A percentile compares a stretch with the other conserved stretches of the same genome.
Evolutionary conservation across 2,113 vertebrate genomes (phyloP).

Genomic region (Balaenoptera acutorostrata): DNA sequence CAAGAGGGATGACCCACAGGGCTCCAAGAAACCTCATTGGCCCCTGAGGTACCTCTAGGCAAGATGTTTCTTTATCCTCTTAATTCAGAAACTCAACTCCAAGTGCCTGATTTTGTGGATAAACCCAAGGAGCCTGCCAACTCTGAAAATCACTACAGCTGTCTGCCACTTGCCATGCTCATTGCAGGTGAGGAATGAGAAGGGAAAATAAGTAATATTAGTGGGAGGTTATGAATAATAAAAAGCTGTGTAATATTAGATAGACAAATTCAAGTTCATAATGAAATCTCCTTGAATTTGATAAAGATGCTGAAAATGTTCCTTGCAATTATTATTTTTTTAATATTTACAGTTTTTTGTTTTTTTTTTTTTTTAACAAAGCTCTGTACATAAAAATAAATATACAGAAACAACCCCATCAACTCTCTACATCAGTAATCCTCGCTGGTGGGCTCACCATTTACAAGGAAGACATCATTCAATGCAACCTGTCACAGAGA

Average conservation of each 20-base stretch:
- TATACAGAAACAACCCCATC: conserved; percentile 72
- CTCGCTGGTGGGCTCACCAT: conserved; percentile 86
- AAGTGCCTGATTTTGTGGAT: neutral
- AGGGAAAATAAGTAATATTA: neutral
- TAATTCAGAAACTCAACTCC: neutral
- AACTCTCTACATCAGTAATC: conserved; percentile 88
- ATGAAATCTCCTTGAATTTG: conserved; percentile 20
- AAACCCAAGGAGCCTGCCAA: neutral
- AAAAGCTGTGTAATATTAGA: neutral
- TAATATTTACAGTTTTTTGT: conserved; percentile 73
- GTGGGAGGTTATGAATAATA: neutral
- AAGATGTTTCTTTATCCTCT: neutral
- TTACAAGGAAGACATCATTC: conserved; percentile 93
- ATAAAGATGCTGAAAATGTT: conserved; percentile 61
- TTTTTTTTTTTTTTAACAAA: conserved; percentile 65
- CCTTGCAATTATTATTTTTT: conserved; percentile 55
- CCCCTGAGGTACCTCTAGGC: neutral
- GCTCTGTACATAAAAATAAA: conserved; percentile 60
- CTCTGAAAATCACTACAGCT: neutral
- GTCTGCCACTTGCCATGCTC: neutral
- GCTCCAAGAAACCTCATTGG: neutral
- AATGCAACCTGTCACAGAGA: conserved; percentile 80
- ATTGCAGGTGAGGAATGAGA: neutral
- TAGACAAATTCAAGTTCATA: neutral
- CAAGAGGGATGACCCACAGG: rapidly evolving